phyloP scores from a whole-genome alignment of 2,113 vertebrate species.

The Sus scrofa region DNA sequence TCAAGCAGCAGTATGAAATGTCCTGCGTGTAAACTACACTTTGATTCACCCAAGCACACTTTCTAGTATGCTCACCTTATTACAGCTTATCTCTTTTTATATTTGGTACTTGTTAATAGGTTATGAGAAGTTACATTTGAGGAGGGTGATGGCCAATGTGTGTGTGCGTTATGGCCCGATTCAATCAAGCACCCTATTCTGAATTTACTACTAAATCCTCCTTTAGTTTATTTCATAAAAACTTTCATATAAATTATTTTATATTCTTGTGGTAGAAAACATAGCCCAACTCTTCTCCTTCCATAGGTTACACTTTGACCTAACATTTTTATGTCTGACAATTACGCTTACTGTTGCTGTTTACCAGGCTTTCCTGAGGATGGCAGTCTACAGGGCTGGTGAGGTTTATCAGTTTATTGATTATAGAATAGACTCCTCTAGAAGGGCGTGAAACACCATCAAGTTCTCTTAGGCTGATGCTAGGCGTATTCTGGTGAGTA shows the following conservation, averaged over 20 bases:
- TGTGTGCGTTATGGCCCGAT: accelerated
- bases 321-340: not conserved
- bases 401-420: not conserved
- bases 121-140: not conserved
- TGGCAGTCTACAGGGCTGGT: not conserved
- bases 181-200: not conserved
- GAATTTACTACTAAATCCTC: no score
- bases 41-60: not conserved
- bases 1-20: not conserved
- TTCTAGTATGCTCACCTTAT: not conserved
- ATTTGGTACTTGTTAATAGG: no score
- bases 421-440: conserved; percentile 60
- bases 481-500: not conserved
- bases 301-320: not conserved
- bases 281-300: not conserved
- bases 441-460: not conserved
- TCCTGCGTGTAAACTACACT: not conserved
- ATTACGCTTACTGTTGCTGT: not conserved
- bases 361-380: not conserved
- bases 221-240: accelerated
- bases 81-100: not conserved
- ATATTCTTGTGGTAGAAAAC: not conserved
- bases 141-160: conserved; percentile 13
- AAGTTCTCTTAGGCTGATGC: conserved; percentile 75
- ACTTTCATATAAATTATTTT: not conserved